Evolutionary conservation across 2,797 vertebrate species (phyloP).

Genomic region (Labeo calbasu): DNA sequence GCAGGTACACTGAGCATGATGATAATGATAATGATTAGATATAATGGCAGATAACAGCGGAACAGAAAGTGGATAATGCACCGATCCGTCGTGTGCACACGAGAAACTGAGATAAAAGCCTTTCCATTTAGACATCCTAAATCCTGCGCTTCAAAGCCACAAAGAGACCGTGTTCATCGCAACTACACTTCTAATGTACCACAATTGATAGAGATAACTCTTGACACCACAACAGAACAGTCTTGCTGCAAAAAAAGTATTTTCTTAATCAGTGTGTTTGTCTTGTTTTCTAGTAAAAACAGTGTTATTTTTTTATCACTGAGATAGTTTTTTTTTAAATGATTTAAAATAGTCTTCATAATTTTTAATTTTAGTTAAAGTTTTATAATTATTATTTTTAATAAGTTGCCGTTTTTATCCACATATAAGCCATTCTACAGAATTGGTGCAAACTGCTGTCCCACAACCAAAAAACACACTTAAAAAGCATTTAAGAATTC

Average conservation of each 20-base stretch:
- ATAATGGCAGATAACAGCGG: conserved; percentile 46
- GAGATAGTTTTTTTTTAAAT: not conserved
- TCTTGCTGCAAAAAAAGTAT: not conserved
- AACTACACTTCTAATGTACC: conserved; percentile 30
- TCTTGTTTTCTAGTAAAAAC: not conserved
- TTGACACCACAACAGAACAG: not conserved
- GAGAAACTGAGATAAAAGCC: conserved; percentile 48
- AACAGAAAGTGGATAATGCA: conserved; percentile 51
- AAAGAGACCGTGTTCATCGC: conserved; percentile 36
- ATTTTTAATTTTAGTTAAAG: no score
- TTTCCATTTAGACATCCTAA: conserved; percentile 43
- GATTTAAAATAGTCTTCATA: no score
- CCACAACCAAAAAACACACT: no score
- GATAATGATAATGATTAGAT: conserved; percentile 50
- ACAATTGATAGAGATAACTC: conserved; percentile 20
- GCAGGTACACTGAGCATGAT: conserved; percentile 16
- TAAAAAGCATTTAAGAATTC: no score
- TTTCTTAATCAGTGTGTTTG: not conserved
- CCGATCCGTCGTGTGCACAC: conserved; percentile 14
- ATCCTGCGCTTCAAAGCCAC: conserved; percentile 43
- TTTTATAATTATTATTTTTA: no score
- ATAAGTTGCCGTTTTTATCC: no score
- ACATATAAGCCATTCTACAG: no score
- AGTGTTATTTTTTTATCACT: not conserved
- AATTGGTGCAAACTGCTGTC: no score